These are phyloP conservation scores for Synergus umbraculus DNA, from an alignment of 2,888 invertebrate species.

Conservation along the genomic window DNA sequence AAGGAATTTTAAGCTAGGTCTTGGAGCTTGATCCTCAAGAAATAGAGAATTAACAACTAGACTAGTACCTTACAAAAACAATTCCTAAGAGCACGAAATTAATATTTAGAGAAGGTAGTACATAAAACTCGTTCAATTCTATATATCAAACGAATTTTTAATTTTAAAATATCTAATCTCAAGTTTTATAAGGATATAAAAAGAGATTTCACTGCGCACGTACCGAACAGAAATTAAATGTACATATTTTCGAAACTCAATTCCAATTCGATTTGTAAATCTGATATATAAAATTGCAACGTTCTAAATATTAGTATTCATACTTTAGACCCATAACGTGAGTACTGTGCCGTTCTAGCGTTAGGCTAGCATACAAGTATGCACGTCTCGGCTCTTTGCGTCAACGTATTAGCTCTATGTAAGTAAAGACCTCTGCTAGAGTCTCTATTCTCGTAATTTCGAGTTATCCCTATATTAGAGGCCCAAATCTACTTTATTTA, in stretches of 20 bases:
- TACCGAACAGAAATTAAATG: background rate
- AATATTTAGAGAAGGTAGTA: background rate
- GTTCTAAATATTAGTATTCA: slow-evolving; percentile 55
- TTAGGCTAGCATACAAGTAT: slow-evolving; percentile 52
- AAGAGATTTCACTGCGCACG: background rate
- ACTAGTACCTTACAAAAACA: background rate
- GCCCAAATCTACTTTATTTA: slow-evolving; percentile 59
- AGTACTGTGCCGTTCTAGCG: slow-evolving; percentile 60
- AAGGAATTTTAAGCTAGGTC: background rate
- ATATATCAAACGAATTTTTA: background rate
- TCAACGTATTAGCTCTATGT: slow-evolving; percentile 64
- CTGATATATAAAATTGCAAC: slow-evolving; percentile 64
- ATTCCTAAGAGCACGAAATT: background rate
- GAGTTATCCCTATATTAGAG: slow-evolving; percentile 49
- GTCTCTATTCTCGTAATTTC: slow-evolving; percentile 49
- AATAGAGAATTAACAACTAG: background rate
- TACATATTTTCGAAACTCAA: background rate
- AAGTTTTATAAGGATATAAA: background rate
- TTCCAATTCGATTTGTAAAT: slow-evolving; percentile 19
- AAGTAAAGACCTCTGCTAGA: slow-evolving; percentile 60
- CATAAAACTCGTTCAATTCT: background rate
- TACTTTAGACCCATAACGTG: slow-evolving; percentile 56
- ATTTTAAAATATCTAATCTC: background rate
- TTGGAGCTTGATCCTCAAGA: background rate
- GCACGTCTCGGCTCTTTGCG: slow-evolving; percentile 63